These are phyloP conservation scores for Trochalopteron elliotii DNA, from an alignment of 2,113 vertebrate genomes.

Conservation along the genomic window DNA sequence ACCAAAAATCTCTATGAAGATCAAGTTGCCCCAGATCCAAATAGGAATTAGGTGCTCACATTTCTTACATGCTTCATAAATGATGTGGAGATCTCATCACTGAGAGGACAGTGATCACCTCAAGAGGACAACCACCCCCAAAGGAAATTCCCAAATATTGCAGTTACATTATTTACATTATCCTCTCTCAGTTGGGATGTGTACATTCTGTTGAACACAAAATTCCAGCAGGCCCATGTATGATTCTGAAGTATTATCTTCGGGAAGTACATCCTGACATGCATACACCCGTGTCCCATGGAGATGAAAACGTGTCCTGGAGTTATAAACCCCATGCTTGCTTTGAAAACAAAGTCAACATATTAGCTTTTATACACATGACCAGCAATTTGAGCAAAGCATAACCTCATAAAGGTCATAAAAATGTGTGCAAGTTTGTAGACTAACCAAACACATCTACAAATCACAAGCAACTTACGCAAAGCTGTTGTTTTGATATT, in stretches of 20 bases:
- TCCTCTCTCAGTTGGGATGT: neutral
- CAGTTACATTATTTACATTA: neutral
- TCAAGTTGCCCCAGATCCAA: neutral
- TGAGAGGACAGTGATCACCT: neutral
- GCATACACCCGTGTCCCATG: neutral
- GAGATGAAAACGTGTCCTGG: neutral
- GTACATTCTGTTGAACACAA: neutral
- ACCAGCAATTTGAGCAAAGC: neutral
- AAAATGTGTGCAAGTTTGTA: neutral
- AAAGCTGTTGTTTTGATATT: neutral
- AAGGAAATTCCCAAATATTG: neutral
- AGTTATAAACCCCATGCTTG: neutral
- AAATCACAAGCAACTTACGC: neutral
- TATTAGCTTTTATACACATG: neutral
- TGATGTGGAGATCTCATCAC: neutral
- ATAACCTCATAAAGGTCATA: neutral
- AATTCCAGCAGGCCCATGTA: neutral
- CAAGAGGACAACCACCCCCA: neutral
- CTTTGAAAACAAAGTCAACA: neutral
- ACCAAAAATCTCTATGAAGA: neutral
- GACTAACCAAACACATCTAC: neutral
- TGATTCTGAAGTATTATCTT: neutral
- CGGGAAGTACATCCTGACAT: neutral
- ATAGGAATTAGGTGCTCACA: neutral
- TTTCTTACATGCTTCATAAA: neutral